A percentile compares a stretch with the other conserved stretches of the same genome.
Conservation (phyloP, 2,113 vertebrate species). For the Rhinolophus sinicus region DNA sequence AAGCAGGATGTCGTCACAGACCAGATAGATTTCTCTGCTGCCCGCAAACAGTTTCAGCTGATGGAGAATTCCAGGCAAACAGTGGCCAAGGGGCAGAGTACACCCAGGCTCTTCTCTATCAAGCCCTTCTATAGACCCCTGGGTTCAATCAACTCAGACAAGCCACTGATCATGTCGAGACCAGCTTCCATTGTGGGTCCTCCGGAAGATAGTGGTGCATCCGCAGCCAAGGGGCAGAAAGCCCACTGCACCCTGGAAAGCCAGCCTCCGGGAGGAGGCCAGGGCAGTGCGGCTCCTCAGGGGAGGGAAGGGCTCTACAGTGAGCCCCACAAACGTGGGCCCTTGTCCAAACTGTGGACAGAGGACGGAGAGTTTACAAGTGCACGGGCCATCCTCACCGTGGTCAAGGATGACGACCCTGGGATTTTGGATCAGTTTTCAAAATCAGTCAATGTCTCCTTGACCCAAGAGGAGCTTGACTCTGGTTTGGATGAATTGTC, state of each 20-base stretch:
- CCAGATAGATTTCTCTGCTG: constrained; percentile 95
- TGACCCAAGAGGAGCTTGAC: constrained; percentile 93
- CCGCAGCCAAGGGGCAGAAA: constrained; percentile 82
- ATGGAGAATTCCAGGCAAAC: constrained; percentile 86
- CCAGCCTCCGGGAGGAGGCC: constrained; percentile 56
- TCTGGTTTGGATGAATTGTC: constrained; percentile 96
- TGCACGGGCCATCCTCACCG: constrained; percentile 91
- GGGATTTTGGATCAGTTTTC: constrained; percentile 87
- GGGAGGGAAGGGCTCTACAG: constrained; percentile 73
- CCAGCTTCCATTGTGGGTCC: constrained; percentile 48
- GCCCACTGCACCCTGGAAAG: constrained; percentile 78
- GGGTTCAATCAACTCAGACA: constrained; percentile 82
- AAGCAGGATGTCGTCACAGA: constrained; percentile 94
- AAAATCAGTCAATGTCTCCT: constrained; percentile 84
- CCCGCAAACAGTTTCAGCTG: constrained; percentile 95
- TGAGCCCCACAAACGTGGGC: constrained; percentile 81
- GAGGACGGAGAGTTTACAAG: constrained; percentile 94
- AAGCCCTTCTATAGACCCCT: constrained; percentile 93
- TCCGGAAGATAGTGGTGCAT: constrained; percentile 68
- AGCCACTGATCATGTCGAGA: constrained; percentile 74
- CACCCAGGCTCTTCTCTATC: constrained; percentile 92
- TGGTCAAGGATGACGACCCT: constrained; percentile 93
- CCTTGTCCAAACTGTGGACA: constrained; percentile 87
- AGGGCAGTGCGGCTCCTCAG: constrained; percentile 46
- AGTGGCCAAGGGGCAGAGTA: constrained; percentile 85